A percentile compares a stretch with the other conserved stretches of the same genome.
Evolutionary conservation across 1,140 invertebrate genomes (phyloP).

Genomic region (Pogonognathellus flavescens): DNA sequence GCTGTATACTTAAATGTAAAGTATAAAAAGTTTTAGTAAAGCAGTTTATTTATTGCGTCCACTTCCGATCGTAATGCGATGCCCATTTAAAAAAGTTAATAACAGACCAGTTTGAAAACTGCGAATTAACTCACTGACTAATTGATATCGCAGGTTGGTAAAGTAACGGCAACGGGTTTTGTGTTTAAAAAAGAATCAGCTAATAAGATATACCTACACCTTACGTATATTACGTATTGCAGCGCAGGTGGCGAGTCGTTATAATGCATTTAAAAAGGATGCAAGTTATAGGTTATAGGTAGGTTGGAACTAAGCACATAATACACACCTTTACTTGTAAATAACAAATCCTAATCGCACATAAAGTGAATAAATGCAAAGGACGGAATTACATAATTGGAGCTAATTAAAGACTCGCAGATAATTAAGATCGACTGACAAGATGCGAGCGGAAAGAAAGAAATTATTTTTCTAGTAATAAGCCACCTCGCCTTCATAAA

Average conservation of each 20-base stretch:
- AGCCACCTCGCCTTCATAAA: neutral
- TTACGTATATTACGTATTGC: neutral
- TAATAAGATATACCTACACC: constrained; percentile 23
- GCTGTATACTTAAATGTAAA: too few relatives aligned
- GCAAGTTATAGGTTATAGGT: neutral
- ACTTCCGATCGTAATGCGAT: constrained; percentile 34
- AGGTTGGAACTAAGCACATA: neutral
- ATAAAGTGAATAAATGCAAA: constrained; percentile 43
- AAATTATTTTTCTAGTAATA: constrained; percentile 16
- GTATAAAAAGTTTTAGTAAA: constrained; percentile 28
- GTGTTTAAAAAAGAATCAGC: constrained; percentile 30
- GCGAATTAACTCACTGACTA: constrained; percentile 24
- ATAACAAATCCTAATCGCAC: constrained; percentile 25
- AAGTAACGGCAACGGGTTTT: constrained; percentile 26
- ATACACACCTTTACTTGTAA: constrained; percentile 19
- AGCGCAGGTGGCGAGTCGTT: constrained; percentile 5
- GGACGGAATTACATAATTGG: constrained; percentile 48
- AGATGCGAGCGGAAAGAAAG: constrained; percentile 43
- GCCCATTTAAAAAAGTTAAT: constrained; percentile 45
- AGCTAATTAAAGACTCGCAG: constrained; percentile 40
- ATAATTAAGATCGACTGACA: constrained; percentile 47
- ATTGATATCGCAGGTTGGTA: constrained; percentile 33
- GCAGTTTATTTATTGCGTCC: constrained; percentile 44
- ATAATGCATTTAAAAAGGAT: too few relatives aligned
- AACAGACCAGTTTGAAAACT: constrained; percentile 5